These are phyloP conservation scores for Limenitis camilla DNA, from an alignment of 2,888 invertebrate species.

Conservation along the genomic window DNA sequence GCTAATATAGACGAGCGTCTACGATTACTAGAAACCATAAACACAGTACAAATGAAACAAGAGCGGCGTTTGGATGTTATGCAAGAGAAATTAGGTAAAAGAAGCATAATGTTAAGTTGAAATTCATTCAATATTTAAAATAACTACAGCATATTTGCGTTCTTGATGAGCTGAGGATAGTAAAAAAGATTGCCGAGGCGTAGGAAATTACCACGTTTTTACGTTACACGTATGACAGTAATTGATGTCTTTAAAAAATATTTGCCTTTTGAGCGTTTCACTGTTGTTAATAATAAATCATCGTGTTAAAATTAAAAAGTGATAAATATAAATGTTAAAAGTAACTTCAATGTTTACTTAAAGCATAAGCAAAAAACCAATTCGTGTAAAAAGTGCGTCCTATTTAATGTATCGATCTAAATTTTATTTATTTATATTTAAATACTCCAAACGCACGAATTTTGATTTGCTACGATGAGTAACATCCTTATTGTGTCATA, in stretches of 20 bases:
- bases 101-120: slow-evolving; percentile 3
- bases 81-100: slow-evolving; percentile 64
- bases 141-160: not conserved
- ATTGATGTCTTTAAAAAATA: not conserved
- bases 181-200: not conserved
- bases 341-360: too few species aligned
- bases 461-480: slow-evolving; percentile 33
- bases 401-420: slow-evolving; percentile 28
- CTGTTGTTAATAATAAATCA: not conserved
- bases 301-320: too few species aligned
- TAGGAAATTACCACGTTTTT: not conserved
- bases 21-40: slow-evolving; percentile 55
- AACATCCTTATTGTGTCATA: slow-evolving; percentile 55
- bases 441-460: slow-evolving; percentile 21
- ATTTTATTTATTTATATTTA: slow-evolving; percentile 22
- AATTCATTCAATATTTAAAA: not conserved
- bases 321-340: too few species aligned
- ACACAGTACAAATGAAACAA: slow-evolving; percentile 57
- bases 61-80: slow-evolving; percentile 62
- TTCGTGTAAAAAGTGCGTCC: slow-evolving; percentile 1
- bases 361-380: too few species aligned
- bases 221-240: not conserved
- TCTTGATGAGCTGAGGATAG: not conserved
- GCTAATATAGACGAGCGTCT: slow-evolving; percentile 61
- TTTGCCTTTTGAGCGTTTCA: not conserved